Evolutionary conservation across 2,113 vertebrate genomes (phyloP), one percentile per base, ranked within the genome.

Genomic region (Dipodomys ordii): DNA sequence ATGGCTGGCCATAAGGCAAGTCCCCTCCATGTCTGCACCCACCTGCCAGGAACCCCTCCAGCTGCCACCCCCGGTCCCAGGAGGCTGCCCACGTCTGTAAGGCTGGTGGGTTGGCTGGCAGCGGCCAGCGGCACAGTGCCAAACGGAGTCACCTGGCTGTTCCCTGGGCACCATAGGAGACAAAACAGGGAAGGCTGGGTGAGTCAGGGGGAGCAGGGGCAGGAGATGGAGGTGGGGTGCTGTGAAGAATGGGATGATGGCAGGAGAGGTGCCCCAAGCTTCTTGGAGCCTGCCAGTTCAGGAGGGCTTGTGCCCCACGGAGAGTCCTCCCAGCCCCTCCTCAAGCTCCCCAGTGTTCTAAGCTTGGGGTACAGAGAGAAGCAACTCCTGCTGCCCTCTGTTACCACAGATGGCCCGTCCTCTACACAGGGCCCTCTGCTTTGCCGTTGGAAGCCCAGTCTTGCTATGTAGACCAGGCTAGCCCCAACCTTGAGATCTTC

Each of bases 41-140:
- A 98, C 98, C 98, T 97, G 97, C 95, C 60, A 46, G 97, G 90
- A 65, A 95, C 19, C 30, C 95, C 90, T 93, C 93, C 96, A 87
- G 96, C 20, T 68, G 96, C 49, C 10, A 62, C 71, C 22, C 92
- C 93, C 0, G 96, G 90, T 25, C 94, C 98, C 89, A 99, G 98
- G 84, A 99, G 88, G 93, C 98, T 78, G 95, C 97, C 97, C 97
- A 98, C 97, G 91, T 99, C 98, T 4, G 98, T 92, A 1, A 98
- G 98, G 57, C 98, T 98, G 72, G 20, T 83, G 46, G 96, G 95
- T 77, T 98, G 97, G 78, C 87, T 90, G 83, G 94, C 87, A 44
- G 97, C 93, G 9, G 68, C 76, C 1, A 97, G 95, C 16, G 97
- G 92, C 46, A 92, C 71, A 39, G 93, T 78, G 7, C 91, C 90